A percentile compares a stretch with the other conserved stretches of the same genome.
Conservation (phyloP, 2,797 vertebrate species). For the Lycodopsis pacificus region DNA sequence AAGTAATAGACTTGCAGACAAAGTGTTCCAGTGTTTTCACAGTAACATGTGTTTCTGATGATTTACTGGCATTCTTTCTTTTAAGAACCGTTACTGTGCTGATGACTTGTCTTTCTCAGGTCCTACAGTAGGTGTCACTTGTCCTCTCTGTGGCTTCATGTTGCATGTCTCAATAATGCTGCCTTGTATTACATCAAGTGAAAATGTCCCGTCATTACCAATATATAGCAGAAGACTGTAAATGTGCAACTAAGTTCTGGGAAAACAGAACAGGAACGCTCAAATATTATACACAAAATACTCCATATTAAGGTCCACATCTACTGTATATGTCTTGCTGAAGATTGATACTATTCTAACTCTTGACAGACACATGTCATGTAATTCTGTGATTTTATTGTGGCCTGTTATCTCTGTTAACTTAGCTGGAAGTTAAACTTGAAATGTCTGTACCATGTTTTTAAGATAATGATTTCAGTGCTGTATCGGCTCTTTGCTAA, state of each 20-base stretch:
- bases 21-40: conserved; percentile 1
- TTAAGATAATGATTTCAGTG: neutral
- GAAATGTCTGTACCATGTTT: conserved; percentile 36
- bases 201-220: conserved; percentile 29
- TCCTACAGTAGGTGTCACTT: conserved; percentile 22
- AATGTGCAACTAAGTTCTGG: conserved; percentile 28
- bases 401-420: conserved; percentile 39
- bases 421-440: conserved; percentile 25
- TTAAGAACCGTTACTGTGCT: conserved; percentile 19
- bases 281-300: conserved; percentile 15
- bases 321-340: conserved; percentile 25
- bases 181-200: conserved; percentile 41
- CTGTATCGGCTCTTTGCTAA: conserved; percentile 24
- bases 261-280: conserved; percentile 17
- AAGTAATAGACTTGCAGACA: neutral
- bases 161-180: conserved; percentile 65
- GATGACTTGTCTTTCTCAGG: conserved; percentile 29
- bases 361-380: conserved; percentile 30
- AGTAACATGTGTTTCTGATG: conserved; percentile 12
- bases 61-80: conserved; percentile 19
- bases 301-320: conserved; percentile 10
- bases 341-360: conserved; percentile 10
- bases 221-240: conserved; percentile 35
- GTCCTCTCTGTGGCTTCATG: conserved; percentile 19
- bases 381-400: conserved; percentile 51